Evolutionary conservation across 2,113 vertebrate species (phyloP), one percentile per base, ranked within the genome.

Genomic region (Thamnophis sirtalis): DNA sequence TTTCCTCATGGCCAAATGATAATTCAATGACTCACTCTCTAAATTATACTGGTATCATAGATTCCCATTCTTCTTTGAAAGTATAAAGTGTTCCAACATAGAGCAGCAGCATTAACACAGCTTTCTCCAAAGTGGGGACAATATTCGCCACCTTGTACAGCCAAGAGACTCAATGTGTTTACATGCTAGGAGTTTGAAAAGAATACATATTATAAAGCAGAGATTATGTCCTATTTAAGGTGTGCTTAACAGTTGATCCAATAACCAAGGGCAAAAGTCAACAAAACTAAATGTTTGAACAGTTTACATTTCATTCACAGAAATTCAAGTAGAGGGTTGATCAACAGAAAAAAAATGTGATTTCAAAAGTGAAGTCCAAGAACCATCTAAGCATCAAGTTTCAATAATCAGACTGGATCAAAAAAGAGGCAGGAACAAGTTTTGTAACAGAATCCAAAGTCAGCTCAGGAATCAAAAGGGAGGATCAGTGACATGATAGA

Each of bases 1-100:
- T 93, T 96, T 93, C 88, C 94, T 92, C 84, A 90, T 1, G 92
- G 92, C 96, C 90, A 93, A 95, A 97, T 96, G 94, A 95, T 92
- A 96, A 93, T 94, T 88, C 88, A 90, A 87, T 98, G 97, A 98
- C 97, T 98, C 97, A 97, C 95, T n/a, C 84, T 90, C 95, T 95
- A 92, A 92, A 93, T 92, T 43, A 80, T 80, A 80, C 17, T 0
- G 95, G 87, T 92, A 89, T 93, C 88, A 95, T 56, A 86, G 1
- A 49, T 89, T 93, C 93, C 96, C 93, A 96, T 94, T 96, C 94
- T 93, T 89, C 90, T 90, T 95, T 89, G 88, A 49, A 89, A 87
- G 1, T 88, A 94, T 92, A 89, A 49, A 53, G 11, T 89, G 9
- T 49, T 51, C 15, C 60, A 24, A 89, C 53, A 89, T 24, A 58